These are phyloP conservation scores for Hippocampus abdominalis DNA, from an alignment of 2,113 vertebrate genomes.

Conservation along the genomic window DNA sequence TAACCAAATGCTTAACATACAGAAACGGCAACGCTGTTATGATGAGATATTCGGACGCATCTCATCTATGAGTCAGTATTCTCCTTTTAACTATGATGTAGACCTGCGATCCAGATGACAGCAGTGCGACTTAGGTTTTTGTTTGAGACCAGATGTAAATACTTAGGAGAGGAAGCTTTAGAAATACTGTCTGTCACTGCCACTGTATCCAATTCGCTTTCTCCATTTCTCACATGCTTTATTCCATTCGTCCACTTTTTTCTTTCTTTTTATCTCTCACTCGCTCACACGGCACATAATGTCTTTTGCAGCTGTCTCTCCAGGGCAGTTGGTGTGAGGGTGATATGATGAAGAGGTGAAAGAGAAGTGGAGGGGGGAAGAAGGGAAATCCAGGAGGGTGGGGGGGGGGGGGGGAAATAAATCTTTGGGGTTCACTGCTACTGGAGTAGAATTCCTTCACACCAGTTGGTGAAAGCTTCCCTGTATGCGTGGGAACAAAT, in stretches of 20 bases:
- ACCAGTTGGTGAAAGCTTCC: slow-evolving; percentile 54
- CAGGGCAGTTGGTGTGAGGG: slow-evolving; percentile 31
- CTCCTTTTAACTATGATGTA: slow-evolving; percentile 7
- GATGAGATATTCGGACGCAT: slow-evolving; percentile 23
- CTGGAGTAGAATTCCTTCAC: slow-evolving; percentile 60
- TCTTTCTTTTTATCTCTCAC: slow-evolving; percentile 11
- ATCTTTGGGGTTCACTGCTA: slow-evolving; percentile 34
- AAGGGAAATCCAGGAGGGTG: slow-evolving; percentile 3
- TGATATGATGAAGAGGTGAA: slow-evolving; percentile 52
- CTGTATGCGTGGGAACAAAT: slow-evolving; percentile 32
- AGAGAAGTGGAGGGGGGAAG: slow-evolving; percentile 28
- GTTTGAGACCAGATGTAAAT: slow-evolving; percentile 50
- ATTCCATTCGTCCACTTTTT: slow-evolving; percentile 17
- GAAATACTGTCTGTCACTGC: slow-evolving; percentile 26
- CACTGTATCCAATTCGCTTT: slow-evolving; percentile 36
- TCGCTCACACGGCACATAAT: slow-evolving; percentile 39
- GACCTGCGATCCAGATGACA: slow-evolving; percentile 48
- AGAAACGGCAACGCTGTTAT: slow-evolving; percentile 18
- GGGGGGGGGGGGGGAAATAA: slow-evolving; percentile 16
- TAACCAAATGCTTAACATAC: slow-evolving; percentile 21
- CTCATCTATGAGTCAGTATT: slow-evolving; percentile 20
- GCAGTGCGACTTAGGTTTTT: slow-evolving; percentile 13
- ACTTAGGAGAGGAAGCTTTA: slow-evolving; percentile 19
- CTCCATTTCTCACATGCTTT: slow-evolving; percentile 24
- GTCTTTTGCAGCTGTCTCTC: slow-evolving; percentile 64